Evolutionary conservation across 2,888 invertebrate genomes (phyloP).

Genomic region (Ariolimax columbianus): DNA sequence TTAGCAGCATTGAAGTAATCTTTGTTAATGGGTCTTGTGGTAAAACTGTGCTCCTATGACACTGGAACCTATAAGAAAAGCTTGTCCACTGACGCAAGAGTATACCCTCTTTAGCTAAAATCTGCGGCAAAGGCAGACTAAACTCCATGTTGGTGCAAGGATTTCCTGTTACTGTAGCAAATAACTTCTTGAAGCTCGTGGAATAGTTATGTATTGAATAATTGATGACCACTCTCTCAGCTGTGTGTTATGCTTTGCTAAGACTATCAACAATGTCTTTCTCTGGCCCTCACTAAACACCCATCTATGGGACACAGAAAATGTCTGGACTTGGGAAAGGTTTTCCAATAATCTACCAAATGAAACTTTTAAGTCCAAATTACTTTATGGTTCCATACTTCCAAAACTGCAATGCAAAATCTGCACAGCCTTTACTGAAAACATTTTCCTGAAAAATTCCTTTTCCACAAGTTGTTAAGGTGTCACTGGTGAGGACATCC

Average conservation of each 20-base stretch:
- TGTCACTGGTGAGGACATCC: conserved; percentile 18
- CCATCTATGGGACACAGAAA: neutral
- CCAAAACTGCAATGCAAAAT: neutral
- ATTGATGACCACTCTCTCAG: neutral
- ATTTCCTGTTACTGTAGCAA: neutral
- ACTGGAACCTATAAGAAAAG: conserved; percentile 39
- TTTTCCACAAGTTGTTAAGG: conserved; percentile 1
- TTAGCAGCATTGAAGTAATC: conserved; percentile 27
- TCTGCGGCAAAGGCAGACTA: conserved; percentile 4
- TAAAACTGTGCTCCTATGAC: conserved; percentile 12
- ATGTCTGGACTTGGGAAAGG: neutral
- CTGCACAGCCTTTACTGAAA: neutral
- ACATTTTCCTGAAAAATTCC: neutral
- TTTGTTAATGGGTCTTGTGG: conserved; percentile 4
- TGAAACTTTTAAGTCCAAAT: neutral
- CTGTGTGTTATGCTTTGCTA: neutral
- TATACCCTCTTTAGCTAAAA: conserved; percentile 24
- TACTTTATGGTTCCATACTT: neutral
- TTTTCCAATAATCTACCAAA: neutral
- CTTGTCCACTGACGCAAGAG: conserved; percentile 24
- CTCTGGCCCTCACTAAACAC: neutral
- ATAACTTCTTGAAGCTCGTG: neutral
- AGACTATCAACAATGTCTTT: neutral
- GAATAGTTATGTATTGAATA: neutral
- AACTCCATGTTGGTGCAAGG: conserved; percentile 33